A percentile compares a stretch with the other conserved stretches of the same genome.
Conservation (phyloP, 2,797 vertebrate genomes). For the Thalassophryne amazonica region DNA sequence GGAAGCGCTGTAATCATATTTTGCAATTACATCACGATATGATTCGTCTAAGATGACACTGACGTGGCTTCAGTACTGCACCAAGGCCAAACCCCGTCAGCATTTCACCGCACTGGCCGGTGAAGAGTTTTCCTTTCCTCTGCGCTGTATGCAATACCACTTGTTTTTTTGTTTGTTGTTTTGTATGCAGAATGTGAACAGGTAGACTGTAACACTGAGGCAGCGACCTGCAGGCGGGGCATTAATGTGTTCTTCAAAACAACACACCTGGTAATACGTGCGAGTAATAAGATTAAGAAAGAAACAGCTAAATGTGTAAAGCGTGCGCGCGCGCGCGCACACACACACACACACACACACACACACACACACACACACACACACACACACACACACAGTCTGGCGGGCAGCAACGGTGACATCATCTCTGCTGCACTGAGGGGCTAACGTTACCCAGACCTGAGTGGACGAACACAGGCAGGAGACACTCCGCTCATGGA, state of each 20-base stretch:
- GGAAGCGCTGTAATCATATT: conserved; percentile 54
- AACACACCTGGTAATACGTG: conserved; percentile 5
- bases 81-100: conserved; percentile 49
- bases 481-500: conserved; percentile 17
- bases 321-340: neutral
- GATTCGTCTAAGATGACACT: conserved; percentile 27
- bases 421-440: conserved; percentile 50
- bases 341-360: neutral
- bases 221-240: conserved; percentile 5
- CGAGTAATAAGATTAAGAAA: conserved; percentile 12
- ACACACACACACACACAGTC: conserved; percentile 18
- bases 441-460: conserved; percentile 49
- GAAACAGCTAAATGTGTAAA: conserved; percentile 13
- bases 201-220: neutral
- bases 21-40: conserved; percentile 20
- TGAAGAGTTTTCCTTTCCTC: conserved; percentile 61
- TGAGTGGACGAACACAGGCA: conserved; percentile 18
- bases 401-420: conserved; percentile 49
- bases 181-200: neutral
- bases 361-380: neutral
- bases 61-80: conserved; percentile 15
- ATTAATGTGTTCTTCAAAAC: neutral
- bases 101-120: conserved; percentile 23
- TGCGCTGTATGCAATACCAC: conserved; percentile 19
- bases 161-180: neutral